Evolutionary conservation across 2,113 vertebrate species (phyloP).

Genomic region (Seriola dumerili): DNA sequence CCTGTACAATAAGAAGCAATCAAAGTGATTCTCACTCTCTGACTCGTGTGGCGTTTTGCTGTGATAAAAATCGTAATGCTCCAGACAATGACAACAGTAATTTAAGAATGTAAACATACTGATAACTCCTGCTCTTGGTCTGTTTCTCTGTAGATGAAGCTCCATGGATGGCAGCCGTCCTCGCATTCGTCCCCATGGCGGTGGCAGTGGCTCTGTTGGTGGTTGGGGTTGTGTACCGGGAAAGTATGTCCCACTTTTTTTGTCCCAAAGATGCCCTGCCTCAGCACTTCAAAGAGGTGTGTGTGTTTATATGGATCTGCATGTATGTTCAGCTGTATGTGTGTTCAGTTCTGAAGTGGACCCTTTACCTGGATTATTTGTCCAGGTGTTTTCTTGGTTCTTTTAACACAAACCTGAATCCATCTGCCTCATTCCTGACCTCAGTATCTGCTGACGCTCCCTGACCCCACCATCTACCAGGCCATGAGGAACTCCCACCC

Average conservation of each 20-base stretch:
- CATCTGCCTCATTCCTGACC: background rate
- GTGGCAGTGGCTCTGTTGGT: slow-evolving; percentile 31
- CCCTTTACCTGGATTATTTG: background rate
- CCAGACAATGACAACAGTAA: too few relatives aligned
- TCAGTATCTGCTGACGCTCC: slow-evolving; percentile 62
- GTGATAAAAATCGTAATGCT: too few relatives aligned
- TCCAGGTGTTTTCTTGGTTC: background rate
- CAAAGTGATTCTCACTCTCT: too few relatives aligned
- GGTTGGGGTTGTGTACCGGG: slow-evolving; percentile 40
- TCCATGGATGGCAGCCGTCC: slow-evolving; percentile 56
- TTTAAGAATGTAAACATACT: too few relatives aligned
- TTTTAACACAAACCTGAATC: slow-evolving; percentile 1
- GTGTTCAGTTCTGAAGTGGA: background rate
- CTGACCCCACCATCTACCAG: slow-evolving; percentile 29
- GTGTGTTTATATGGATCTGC: background rate
- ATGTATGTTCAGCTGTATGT: background rate
- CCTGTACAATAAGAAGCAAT: too few relatives aligned
- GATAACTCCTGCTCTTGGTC: too few relatives aligned
- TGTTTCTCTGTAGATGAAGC: slow-evolving; percentile 47
- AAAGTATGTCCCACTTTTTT: slow-evolving; percentile 58
- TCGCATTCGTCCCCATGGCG: slow-evolving; percentile 34
- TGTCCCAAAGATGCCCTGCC: slow-evolving; percentile 69
- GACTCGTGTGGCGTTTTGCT: too few relatives aligned
- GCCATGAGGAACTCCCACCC: slow-evolving; percentile 56
- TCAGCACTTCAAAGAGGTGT: slow-evolving; percentile 69